Conservation (phyloP, 2,797 vertebrate genomes). For the Tarsius wallacei region DNA sequence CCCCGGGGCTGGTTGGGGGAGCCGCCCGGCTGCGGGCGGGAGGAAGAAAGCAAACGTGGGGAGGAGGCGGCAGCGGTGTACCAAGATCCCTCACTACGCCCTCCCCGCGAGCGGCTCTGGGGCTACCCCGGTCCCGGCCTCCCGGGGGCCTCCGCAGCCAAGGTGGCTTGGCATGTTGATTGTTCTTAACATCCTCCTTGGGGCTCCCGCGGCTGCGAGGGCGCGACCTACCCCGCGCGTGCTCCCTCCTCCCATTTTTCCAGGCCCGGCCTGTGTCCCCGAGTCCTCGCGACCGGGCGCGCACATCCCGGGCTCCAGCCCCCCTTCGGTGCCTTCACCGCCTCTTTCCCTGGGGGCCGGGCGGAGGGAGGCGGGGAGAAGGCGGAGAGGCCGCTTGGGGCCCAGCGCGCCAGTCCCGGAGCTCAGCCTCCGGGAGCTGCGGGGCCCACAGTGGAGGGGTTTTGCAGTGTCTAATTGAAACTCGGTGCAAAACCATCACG, state of each 20-base stretch:
- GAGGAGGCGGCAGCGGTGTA: background rate
- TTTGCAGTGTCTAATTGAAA: background rate
- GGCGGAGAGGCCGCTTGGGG: background rate
- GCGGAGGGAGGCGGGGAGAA: background rate
- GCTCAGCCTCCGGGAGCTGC: background rate
- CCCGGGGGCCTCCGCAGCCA: background rate
- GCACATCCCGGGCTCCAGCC: background rate
- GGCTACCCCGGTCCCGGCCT: background rate
- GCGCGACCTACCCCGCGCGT: background rate
- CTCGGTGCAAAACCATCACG: background rate
- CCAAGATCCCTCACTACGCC: too few species aligned
- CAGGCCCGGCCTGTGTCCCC: background rate
- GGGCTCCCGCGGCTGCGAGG: background rate
- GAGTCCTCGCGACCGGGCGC: background rate
- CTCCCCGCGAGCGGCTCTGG: too few species aligned
- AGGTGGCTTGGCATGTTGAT: background rate
- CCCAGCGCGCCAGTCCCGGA: background rate
- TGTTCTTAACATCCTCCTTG: accelerated
- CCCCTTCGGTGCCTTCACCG: background rate
- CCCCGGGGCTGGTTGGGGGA: background rate
- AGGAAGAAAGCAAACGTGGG: background rate
- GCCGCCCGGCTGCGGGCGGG: background rate
- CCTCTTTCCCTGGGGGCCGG: background rate
- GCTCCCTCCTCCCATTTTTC: background rate
- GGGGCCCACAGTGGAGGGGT: background rate